Percentiles rank a stretch among this genome's conserved stretches.
Evolutionary conservation across 2,797 vertebrate genomes (phyloP).

Genomic region (Acipenser transmontanus): DNA sequence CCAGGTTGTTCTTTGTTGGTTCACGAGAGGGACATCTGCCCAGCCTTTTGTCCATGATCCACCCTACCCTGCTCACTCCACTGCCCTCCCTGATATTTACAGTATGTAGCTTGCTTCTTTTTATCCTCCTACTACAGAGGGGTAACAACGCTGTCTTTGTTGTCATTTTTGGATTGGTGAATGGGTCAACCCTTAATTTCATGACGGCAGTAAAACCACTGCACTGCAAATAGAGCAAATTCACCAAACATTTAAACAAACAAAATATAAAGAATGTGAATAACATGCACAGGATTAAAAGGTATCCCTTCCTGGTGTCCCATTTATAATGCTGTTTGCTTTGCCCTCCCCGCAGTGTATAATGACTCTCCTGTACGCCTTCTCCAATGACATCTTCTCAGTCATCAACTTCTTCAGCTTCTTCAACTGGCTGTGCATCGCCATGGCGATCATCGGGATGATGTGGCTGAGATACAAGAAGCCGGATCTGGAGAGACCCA

Average conservation of each 20-base stretch:
- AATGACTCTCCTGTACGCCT: constrained; percentile 94
- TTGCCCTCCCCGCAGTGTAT: constrained; percentile 58
- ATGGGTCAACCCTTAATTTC: neutral
- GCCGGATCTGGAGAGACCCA: constrained; percentile 85
- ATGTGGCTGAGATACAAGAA: constrained; percentile 92
- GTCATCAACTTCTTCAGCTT: constrained; percentile 99
- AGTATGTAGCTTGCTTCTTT: constrained; percentile 47
- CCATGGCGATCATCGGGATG: constrained; percentile 90
- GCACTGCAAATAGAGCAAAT: no score
- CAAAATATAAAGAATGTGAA: no score
- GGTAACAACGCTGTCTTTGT: neutral
- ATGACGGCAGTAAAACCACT: no score
- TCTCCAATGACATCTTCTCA: constrained; percentile 90
- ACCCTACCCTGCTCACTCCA: constrained; percentile 81
- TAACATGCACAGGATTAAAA: no score
- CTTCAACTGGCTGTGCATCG: constrained; percentile 98
- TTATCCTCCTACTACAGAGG: neutral
- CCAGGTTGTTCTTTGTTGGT: constrained; percentile 89
- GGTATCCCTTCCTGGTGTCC: neutral
- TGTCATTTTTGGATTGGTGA: neutral
- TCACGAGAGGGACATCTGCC: constrained; percentile 91
- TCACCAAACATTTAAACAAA: no score
- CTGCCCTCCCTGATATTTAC: constrained; percentile 91
- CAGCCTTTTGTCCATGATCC: constrained; percentile 93
- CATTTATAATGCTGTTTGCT: neutral